These are phyloP conservation scores for Heliconius charithonia DNA, from an alignment of 2,888 invertebrate genomes.

Conservation along the genomic window DNA sequence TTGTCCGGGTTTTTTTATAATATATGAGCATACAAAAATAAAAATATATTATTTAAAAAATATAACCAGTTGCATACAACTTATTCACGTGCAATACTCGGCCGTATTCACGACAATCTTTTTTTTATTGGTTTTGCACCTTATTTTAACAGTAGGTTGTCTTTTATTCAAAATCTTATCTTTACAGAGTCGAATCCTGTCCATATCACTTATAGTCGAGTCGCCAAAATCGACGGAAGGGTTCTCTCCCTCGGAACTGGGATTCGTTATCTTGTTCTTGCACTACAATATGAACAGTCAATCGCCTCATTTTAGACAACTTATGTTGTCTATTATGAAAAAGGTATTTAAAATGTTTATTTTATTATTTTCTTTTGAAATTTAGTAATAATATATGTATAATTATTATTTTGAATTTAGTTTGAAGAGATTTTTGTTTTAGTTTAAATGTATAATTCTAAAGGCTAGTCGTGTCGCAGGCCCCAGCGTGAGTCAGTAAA, in stretches of 20 bases:
- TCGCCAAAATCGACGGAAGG: conserved; percentile 89
- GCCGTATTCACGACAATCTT: no score
- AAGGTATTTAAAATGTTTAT: conserved; percentile 81
- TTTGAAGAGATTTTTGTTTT: no score
- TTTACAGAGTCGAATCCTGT: conserved; percentile 86
- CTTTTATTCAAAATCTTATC: neutral
- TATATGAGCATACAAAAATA: no score
- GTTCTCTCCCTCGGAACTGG: conserved; percentile 85
- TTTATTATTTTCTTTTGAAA: neutral
- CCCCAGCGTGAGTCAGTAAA: neutral
- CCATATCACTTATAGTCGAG: conserved; percentile 88
- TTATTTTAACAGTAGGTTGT: no score
- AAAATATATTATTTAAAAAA: no score
- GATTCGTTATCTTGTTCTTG: conserved; percentile 85
- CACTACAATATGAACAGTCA: conserved; percentile 88
- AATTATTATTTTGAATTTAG: no score
- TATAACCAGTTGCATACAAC: no score
- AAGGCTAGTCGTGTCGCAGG: neutral
- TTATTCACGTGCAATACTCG: no score
- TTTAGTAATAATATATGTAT: no score
- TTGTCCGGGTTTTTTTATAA: no score
- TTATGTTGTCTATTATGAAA: conserved; percentile 86
- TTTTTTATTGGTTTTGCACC: no score
- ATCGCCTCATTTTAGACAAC: conserved; percentile 87
- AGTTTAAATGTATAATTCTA: no score